Conservation (phyloP, 2,113 vertebrate genomes). For the Phyllostomus discolor region DNA sequence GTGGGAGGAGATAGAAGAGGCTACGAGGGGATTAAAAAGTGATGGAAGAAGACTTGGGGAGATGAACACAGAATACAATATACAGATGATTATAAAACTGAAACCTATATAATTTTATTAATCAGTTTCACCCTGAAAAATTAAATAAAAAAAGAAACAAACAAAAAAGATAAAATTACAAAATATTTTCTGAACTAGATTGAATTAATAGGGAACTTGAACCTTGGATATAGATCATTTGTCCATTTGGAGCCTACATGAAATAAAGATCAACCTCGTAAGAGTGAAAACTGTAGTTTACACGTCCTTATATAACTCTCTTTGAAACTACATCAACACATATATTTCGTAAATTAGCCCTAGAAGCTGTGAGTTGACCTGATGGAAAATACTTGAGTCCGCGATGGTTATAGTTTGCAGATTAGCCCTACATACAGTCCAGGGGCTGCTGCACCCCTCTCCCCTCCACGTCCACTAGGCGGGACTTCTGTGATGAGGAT, state of each 20-base stretch:
- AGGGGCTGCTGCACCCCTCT: fast-evolving
- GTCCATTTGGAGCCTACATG: not conserved
- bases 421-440: not conserved
- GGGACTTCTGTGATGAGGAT: not conserved
- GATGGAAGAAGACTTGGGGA: not conserved
- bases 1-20: not conserved
- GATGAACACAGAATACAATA: not conserved
- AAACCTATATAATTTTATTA: not conserved
- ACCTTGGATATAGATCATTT: not conserved
- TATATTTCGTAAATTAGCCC: not conserved
- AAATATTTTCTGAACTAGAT: not conserved
- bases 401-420: not conserved
- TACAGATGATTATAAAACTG: not conserved
- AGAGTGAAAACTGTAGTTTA: not conserved
- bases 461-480: fast-evolving
- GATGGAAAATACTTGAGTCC: not conserved
- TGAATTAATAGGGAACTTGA: not conserved
- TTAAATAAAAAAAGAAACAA: not conserved
- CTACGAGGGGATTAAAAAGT: not conserved
- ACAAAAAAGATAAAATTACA: not conserved
- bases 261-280: not conserved
- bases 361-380: not conserved
- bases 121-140: not conserved
- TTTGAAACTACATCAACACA: not conserved
- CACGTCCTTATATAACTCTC: not conserved